Evolutionary conservation across 1,140 invertebrate genomes (phyloP), one percentile per base, ranked within the genome.

Genomic region (Diorhabda carinulata): DNA sequence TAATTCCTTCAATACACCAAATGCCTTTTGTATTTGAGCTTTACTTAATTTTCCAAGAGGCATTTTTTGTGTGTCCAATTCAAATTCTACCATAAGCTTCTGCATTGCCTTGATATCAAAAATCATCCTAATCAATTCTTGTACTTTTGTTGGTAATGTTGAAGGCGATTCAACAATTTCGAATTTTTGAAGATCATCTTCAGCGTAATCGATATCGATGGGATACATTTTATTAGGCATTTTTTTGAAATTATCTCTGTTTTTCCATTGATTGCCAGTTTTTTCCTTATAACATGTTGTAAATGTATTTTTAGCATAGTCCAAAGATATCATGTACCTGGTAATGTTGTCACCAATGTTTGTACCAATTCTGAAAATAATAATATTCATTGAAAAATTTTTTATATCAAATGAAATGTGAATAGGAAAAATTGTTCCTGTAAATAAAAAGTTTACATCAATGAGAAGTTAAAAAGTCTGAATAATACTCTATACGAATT

Each of bases 51-150:
- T 99, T 59, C 97, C 79, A 2, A 99, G 82, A 0, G 97, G 97
- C 96, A 99, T 97, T 83, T 98, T 98, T 62, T 97, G 94, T 72
- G 94, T 87, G 83, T 99, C 97, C 74, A 98, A 87, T 82, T 98
- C 95, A 87, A 97, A 98, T 80, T 98, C 96, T 73, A 94, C 77
- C 88, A 99, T 90, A 3, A 93, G 90, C 81, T 91, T 89, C 75
- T 97, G 96, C 96, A 99, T 98, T 5, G 83, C 84, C 61, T 95
- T 87, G 2, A 98, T 87, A 83, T 99, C 93, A 82, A 99, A 99
- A 64, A 99, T 92, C 61, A 94, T 84, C 71, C 86, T 86, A 2
- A 99, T 87, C 0, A 99, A 81, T 61, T 92, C 87, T 81, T 98
- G 95, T 3, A 99, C 87, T 0, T 91, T 83, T 75, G 88, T 81